Percentiles rank a stretch among this genome's conserved stretches.
These are phyloP conservation scores for Lamellibrachia columna DNA, from an alignment of 2,888 invertebrate species.

Conservation along the genomic window DNA sequence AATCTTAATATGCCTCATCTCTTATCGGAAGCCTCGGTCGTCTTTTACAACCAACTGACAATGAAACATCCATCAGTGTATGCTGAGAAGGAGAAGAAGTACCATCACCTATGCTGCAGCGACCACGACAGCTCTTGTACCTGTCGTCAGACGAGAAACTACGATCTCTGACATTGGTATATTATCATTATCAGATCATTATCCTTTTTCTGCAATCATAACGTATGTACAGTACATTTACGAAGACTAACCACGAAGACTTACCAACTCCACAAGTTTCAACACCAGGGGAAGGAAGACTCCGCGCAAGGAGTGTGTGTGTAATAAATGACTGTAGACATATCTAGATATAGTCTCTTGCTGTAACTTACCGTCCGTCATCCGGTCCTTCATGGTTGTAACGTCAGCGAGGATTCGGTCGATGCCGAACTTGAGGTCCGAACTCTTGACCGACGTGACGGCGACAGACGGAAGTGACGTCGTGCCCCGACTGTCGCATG, in stretches of 20 bases:
- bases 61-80: no score
- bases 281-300: background rate
- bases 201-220: background rate
- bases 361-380: background rate
- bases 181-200: background rate
- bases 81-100: no score
- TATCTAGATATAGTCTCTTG: background rate
- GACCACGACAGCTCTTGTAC: no score
- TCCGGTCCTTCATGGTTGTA: background rate
- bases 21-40: no score
- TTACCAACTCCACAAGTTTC: background rate
- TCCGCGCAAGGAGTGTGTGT: background rate
- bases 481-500: background rate
- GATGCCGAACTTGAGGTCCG: constrained; percentile 6
- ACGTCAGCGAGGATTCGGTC: constrained; percentile 5
- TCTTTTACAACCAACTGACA: no score
- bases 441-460: background rate
- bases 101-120: no score
- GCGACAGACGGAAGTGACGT: background rate
- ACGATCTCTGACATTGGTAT: no score
- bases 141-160: no score
- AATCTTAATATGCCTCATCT: no score
- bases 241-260: background rate
- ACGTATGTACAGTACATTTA: background rate
- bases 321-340: background rate